Base-by-base conservation (phyloP, 2,797 vertebrate species). In the Propithecus deckenii region DNA sequence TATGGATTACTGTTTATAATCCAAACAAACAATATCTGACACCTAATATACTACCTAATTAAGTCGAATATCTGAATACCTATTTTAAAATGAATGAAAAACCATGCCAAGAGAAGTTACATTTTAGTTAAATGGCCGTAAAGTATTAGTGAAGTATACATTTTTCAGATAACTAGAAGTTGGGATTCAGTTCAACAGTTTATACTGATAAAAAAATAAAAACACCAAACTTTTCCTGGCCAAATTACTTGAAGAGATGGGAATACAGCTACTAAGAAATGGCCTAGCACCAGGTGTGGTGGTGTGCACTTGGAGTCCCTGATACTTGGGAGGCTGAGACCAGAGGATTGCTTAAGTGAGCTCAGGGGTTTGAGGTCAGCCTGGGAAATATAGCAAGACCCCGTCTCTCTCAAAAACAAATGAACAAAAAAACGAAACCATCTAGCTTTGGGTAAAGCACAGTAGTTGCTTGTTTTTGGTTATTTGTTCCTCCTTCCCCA, bases 41-140 rank as follows among this genome's bases (percentile, higher is more conserved):
- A 92, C 32, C 17, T 30, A 86, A 65, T n/a, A 80, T 14, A 95
- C 15, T 87, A 43, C 38, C 9, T 32, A 63, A 91, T 43, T 83
- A 65, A 86, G 17, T n/a, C 71, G 25, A 95, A 22, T 76, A 86
- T 80, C 20, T 83, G 41, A 96, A 90, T 43, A 67, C 7, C 6
- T 83, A 83, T 67, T 71, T 59, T 91, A 88, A 93, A 48, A 91
- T 28, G 9, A 86, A 81, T 30, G 18, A 94, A 91, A 92, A 90
- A 86, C 14, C 43, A 63, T 14, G 23, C 38, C 10, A 59, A 85
- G 17, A 88, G 14, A 88, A 92, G 20, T 85, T 89, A 94, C 0
- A 43, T 81, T 63, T 65, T 57, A 86, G n/a, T 90, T 52, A 96
- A 94, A 85, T 55, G 30, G 50, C 28, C 25, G 30, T 67, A 55